Conservation (phyloP, 2,888 invertebrate genomes). For the Pogonocherus hispidulus region DNA sequence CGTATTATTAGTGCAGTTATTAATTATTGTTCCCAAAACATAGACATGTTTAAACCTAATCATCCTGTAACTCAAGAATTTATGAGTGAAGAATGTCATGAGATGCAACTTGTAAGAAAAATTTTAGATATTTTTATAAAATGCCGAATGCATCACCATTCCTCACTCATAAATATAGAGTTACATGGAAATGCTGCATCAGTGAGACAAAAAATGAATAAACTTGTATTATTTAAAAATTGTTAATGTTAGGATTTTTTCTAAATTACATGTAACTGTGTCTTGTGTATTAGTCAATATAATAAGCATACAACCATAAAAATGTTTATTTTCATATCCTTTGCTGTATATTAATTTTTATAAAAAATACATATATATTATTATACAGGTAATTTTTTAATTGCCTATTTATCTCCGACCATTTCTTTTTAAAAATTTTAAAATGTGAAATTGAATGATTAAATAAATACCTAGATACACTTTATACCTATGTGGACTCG, state of each 20-base stretch:
- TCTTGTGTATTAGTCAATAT: too few relatives aligned
- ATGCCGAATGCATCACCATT: constrained; percentile 22
- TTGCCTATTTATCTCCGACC: too few relatives aligned
- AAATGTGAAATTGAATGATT: too few relatives aligned
- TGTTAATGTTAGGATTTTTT: not conserved
- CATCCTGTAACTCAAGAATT: constrained; percentile 31
- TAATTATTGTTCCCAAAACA: constrained; percentile 17
- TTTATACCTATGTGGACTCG: too few relatives aligned
- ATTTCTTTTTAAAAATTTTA: too few relatives aligned
- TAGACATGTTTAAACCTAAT: constrained; percentile 16
- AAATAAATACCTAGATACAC: too few relatives aligned
- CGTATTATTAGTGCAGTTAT: constrained; percentile 6
- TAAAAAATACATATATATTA: too few relatives aligned
- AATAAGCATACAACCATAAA: too few relatives aligned
- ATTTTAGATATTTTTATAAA: constrained; percentile 19
- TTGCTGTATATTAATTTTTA: too few relatives aligned
- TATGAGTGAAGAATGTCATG: constrained; percentile 28
- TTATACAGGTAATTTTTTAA: too few relatives aligned
- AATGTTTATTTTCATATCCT: too few relatives aligned
- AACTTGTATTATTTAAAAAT: constrained; percentile 18
- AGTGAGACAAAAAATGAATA: constrained; percentile 24
- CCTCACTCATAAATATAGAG: constrained; percentile 11
- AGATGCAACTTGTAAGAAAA: constrained; percentile 30
- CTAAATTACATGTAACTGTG: not conserved
- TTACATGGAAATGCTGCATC: constrained; percentile 19